phyloP scores from a whole-genome alignment of 2,797 vertebrate genomes.

The Anguilla pacifica region DNA sequence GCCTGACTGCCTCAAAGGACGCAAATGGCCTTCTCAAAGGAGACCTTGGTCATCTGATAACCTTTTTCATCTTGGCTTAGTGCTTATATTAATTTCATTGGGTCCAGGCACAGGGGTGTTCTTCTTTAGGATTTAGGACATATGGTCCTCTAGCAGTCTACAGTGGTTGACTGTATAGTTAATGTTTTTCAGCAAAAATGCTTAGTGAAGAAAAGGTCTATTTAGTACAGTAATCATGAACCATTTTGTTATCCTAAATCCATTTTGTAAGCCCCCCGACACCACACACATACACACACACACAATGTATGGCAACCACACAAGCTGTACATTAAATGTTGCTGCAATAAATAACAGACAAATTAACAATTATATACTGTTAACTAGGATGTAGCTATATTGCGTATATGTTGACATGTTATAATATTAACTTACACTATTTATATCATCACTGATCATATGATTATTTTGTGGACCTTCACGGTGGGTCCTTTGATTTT shows the following conservation, averaged over 20 bases:
- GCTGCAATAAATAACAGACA: background rate
- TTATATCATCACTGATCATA: background rate
- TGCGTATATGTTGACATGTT: background rate
- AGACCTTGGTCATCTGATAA: constrained; percentile 38
- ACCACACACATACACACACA: no score
- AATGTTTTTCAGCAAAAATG: background rate
- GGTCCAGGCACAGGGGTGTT: background rate
- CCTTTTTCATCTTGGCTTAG: constrained; percentile 50
- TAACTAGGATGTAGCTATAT: background rate
- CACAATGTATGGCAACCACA: no score
- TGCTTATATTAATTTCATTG: constrained; percentile 24
- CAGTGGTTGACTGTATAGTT: background rate
- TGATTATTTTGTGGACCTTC: background rate
- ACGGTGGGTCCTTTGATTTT: background rate
- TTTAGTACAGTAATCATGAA: background rate
- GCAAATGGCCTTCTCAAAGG: constrained; percentile 33
- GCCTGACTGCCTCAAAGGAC: constrained; percentile 33
- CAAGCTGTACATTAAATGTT: background rate
- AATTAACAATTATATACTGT: background rate
- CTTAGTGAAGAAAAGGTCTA: background rate
- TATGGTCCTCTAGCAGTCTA: background rate
- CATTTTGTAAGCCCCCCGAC: no score
- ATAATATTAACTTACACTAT: background rate
- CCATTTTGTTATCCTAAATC: no score
- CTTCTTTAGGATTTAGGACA: background rate